phyloP scores from a whole-genome alignment of 2,888 invertebrate genomes.

The Microctonus aethiopoides region DNA sequence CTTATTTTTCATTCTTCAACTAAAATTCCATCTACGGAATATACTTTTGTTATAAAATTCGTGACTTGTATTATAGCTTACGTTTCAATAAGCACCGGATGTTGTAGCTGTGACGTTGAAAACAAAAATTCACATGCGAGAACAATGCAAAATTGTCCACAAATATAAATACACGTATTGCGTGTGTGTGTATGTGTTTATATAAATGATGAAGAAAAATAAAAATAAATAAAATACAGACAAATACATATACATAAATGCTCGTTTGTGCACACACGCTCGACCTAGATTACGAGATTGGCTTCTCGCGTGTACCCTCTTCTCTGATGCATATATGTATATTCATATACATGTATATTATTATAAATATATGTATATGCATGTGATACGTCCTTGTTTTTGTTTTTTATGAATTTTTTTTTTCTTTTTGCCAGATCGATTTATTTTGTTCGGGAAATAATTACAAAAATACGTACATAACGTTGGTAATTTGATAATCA shows the following conservation, averaged over 20 bases:
- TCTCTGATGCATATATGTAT: background rate
- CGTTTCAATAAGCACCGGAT: background rate
- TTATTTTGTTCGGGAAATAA: background rate
- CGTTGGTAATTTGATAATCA: no score
- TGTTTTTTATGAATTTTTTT: background rate
- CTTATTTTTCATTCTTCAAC: constrained; percentile 24
- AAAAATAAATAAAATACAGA: background rate
- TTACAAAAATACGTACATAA: background rate
- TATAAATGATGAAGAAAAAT: background rate
- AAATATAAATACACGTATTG: background rate
- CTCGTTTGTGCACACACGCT: background rate
- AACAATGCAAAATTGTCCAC: background rate
- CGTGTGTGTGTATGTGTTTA: background rate
- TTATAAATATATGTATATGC: background rate
- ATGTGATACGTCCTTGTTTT: no score
- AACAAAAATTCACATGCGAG: background rate
- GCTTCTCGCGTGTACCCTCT: constrained; percentile 7
- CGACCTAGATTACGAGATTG: constrained; percentile 6
- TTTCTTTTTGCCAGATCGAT: background rate
- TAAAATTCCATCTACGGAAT: constrained; percentile 15
- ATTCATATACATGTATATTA: background rate
- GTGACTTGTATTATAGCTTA: no score
- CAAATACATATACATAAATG: background rate
- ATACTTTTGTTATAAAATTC: constrained; percentile 9
- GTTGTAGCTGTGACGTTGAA: background rate